phyloP scores from a whole-genome alignment of 1,140 invertebrate species.

The Limonius californicus region DNA sequence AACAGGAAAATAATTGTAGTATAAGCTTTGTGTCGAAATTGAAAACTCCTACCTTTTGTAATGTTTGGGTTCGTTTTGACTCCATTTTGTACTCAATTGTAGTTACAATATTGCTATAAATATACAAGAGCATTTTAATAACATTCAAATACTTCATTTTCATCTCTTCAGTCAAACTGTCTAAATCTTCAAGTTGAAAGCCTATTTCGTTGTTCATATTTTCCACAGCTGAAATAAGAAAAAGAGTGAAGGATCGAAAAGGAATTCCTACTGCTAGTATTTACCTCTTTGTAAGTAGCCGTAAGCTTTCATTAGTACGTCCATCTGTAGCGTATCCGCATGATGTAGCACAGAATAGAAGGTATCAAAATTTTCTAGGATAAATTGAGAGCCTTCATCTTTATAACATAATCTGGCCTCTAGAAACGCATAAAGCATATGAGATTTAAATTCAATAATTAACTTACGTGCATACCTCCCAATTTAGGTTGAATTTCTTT shows the following conservation, averaged over 20 bases:
- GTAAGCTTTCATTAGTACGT: slow-evolving; percentile 42
- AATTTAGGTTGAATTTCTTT: slow-evolving; percentile 25
- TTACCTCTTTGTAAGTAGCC: slow-evolving; percentile 47
- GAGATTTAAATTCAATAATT: neutral
- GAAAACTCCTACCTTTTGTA: slow-evolving; percentile 45
- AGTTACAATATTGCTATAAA: slow-evolving; percentile 35
- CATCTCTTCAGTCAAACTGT: slow-evolving; percentile 34
- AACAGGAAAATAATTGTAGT: neutral
- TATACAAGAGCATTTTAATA: slow-evolving; percentile 40
- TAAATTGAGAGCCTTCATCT: slow-evolving; percentile 48
- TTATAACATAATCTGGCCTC: slow-evolving; percentile 45
- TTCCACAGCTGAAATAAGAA: slow-evolving; percentile 26
- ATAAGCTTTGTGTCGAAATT: too few relatives aligned
- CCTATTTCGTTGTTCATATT: slow-evolving; percentile 30
- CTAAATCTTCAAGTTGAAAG: slow-evolving; percentile 37
- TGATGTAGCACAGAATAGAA: slow-evolving; percentile 52
- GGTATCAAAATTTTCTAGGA: slow-evolving; percentile 58
- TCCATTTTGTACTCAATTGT: slow-evolving; percentile 30
- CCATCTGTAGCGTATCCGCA: slow-evolving; percentile 46
- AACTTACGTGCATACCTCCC: slow-evolving; percentile 23
- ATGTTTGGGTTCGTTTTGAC: slow-evolving; percentile 45
- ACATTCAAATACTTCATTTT: slow-evolving; percentile 35
- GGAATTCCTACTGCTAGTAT: too few relatives aligned
- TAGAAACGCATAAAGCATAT: slow-evolving; percentile 31
- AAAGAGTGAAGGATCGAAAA: neutral